Conservation (phyloP, 1,140 invertebrate genomes). For the Tribolium madens region DNA sequence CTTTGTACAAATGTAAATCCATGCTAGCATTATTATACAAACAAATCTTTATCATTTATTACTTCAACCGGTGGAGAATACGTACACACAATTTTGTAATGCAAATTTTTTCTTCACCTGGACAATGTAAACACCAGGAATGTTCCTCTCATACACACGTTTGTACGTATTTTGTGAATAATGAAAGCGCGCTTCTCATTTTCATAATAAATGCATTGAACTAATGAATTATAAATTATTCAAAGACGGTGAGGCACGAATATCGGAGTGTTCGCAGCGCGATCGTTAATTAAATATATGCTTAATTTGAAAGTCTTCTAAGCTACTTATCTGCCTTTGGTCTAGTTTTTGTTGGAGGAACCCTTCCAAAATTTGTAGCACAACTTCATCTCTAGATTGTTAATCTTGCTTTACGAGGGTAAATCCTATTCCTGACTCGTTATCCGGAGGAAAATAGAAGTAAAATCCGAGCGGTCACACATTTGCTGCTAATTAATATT, state of each 20-base stretch:
- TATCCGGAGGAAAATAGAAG: constrained; percentile 27
- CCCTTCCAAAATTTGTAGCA: constrained; percentile 28
- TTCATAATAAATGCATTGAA: constrained; percentile 55
- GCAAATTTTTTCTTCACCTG: constrained; percentile 48
- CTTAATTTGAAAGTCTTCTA: constrained; percentile 38
- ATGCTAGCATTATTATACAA: constrained; percentile 53
- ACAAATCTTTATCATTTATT: constrained; percentile 57
- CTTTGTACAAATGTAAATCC: constrained; percentile 57
- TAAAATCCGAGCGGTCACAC: constrained; percentile 29
- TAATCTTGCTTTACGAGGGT: constrained; percentile 38
- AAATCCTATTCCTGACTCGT: constrained; percentile 36
- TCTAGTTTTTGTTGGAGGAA: constrained; percentile 25
- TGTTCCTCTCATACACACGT: constrained; percentile 6
- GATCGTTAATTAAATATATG: constrained; percentile 38
- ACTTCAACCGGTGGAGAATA: neutral
- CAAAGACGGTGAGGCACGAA: neutral
- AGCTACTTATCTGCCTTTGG: constrained; percentile 33
- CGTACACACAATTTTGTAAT: constrained; percentile 51
- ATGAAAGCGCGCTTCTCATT: constrained; percentile 50
- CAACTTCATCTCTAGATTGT: constrained; percentile 33
- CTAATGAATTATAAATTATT: constrained; percentile 53
- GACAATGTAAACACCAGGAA: constrained; percentile 53
- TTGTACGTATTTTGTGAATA: constrained; percentile 38
- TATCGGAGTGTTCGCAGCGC: constrained; percentile 24
- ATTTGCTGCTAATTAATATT: constrained; percentile 33